Evolutionary conservation across 2,888 invertebrate species (phyloP), one percentile per base, ranked within the genome.

Genomic region (Agrochola litura): DNA sequence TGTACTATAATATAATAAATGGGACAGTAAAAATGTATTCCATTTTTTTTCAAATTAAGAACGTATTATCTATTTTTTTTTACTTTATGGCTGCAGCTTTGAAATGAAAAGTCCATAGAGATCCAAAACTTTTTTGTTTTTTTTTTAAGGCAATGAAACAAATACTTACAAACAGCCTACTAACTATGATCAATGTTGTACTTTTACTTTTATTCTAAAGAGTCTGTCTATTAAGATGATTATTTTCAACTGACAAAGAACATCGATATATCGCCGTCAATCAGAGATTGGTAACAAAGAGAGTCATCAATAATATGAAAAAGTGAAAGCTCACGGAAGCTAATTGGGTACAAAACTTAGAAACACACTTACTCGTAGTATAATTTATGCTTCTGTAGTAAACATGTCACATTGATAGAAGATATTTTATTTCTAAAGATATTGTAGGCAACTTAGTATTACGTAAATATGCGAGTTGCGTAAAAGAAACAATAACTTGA

Each of bases 301-400:
- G 54, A 52, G 64, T 70, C 56, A 82, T 81, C 83, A 80, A 87
- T 82, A 77, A 83, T 83, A 79, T 72, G 30, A 79, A 77, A 81
- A 86, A 83, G 89, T 88, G 91, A 91, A 91, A 91, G 89, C 85
- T 86, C 86, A 83, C 83, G 78, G 74, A 77, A 80, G 75, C 76
- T 89, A 88, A 89, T 89, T 89, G 87, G 83, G 58, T 65, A 73
- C 83, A 85, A 89, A 75, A 79, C 63, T 41, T 12, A 64, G 61
- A 66, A 78, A 67, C 49, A 75, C 60, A 73, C 54, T 75, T 30
- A 46, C 16, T 8, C 9, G 0, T 14, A 69, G 56, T 66, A 52
- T 67, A 69, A 67, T 63, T 16, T 60, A 79, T 73, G 37, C 30
- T 58, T 69, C 0, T 49, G 41, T 52, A n/a, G 19, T 52, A 63